Evolutionary conservation across 2,113 vertebrate species (phyloP).

Genomic region (Colinus virginianus): DNA sequence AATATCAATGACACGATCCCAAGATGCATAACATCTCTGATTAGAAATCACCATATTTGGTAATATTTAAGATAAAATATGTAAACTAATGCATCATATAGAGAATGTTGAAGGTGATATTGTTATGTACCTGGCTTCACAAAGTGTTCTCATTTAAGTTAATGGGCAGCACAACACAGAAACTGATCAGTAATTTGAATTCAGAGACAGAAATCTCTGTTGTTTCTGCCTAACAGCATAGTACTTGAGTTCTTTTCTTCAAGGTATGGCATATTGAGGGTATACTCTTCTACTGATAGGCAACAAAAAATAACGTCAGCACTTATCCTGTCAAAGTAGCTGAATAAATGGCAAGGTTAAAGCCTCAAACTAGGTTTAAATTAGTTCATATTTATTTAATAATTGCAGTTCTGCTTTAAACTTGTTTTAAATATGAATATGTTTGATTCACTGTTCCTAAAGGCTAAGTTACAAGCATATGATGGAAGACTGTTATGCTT

Average conservation of each 20-base stretch:
- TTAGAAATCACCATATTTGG: neutral
- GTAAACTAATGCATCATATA: neutral
- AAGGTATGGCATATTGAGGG: constrained; percentile 51
- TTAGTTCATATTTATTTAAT: constrained; percentile 59
- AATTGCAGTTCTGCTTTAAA: constrained; percentile 64
- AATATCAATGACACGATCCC: neutral
- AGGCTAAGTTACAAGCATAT: constrained; percentile 33
- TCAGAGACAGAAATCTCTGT: constrained; percentile 25
- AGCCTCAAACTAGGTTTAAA: constrained; percentile 64
- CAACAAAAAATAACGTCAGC: constrained; percentile 53
- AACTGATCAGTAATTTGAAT: constrained; percentile 55
- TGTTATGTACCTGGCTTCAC: neutral
- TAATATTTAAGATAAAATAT: neutral
- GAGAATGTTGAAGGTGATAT: neutral
- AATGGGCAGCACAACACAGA: constrained; percentile 24
- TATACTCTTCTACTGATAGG: constrained; percentile 38
- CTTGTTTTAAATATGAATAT: constrained; percentile 50
- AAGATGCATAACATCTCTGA: neutral
- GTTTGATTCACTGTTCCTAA: constrained; percentile 65
- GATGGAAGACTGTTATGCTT: constrained; percentile 54
- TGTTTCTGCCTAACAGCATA: constrained; percentile 55
- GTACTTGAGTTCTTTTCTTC: constrained; percentile 57
- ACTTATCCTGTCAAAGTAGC: constrained; percentile 36
- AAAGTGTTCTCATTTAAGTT: constrained; percentile 29
- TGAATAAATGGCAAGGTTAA: constrained; percentile 45